Evolutionary conservation across 2,888 invertebrate genomes (phyloP), one percentile per base, ranked within the genome.

Genomic region (Hipparchia semele): DNA sequence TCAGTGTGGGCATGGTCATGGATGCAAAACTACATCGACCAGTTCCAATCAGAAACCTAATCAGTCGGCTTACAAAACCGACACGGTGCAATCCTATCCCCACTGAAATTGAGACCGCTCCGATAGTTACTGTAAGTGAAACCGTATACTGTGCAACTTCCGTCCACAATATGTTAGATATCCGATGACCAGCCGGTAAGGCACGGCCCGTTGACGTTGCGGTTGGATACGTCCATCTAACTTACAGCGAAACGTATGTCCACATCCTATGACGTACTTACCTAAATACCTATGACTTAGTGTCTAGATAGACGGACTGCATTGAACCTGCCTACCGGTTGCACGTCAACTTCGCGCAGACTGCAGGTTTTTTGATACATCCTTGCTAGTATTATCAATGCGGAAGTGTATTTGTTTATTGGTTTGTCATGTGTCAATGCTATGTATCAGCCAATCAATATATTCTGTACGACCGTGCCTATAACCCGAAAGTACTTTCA

Each of bases 111-210:
- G 88, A 91, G 86, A 87, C 90, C 83, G 80, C 86, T 82, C 81
- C 82, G 83, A 85, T 82, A 84, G 86, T 85, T 86, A 85, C 86
- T 84, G 88, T 86, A 85, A 89, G 88, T 88, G 92, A 90, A 92
- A 92, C 91, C 90, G 86, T 87, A 92, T 88, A 88, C 91, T 88
- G 84, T 86, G 88, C 85, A 86, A 91, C 92, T 91, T 91, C 92
- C 92, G 90, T 87, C 91, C 87, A 79, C 79, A 80, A 79, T 79
- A 84, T 86, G 86, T 86, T 87, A 88, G 87, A 85, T 90, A 89
- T 91, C 90, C 87, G 85, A 89, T 90, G 86, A 83, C 80, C 76
- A 77, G 73, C 76, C 79, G 73, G 80, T 81, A 81, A 76, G 79
- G 79, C 76, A 78, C 81, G 77, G 79, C 75, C 77, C 79, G 79